A percentile compares a stretch with the other conserved stretches of the same genome.
Evolutionary conservation across 2,888 invertebrate species (phyloP).

Genomic region (Hydroisotoma schaefferi): DNA sequence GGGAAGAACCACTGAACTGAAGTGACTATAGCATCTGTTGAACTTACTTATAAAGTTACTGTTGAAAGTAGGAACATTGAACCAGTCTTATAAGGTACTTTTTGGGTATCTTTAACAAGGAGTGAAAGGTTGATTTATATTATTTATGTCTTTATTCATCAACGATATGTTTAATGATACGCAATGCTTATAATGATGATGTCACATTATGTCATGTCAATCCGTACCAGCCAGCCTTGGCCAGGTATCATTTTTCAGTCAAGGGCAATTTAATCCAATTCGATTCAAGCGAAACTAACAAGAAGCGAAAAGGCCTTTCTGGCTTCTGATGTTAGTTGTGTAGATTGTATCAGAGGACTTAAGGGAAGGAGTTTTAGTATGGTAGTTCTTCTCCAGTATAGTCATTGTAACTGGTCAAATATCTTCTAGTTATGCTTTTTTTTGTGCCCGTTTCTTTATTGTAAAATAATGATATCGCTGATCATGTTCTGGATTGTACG

Average conservation of each 20-base stretch:
- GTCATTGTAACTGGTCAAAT: too few species aligned
- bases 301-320: slow-evolving; percentile 4
- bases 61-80: neutral
- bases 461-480: too few species aligned
- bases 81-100: neutral
- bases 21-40: neutral
- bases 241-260: slow-evolving; percentile 13
- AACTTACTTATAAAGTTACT: neutral
- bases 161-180: slow-evolving; percentile 1
- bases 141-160: neutral
- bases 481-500: too few species aligned
- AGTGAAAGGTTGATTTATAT: neutral
- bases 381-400: too few species aligned
- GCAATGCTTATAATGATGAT: slow-evolving; percentile 11
- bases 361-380: too few species aligned
- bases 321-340: too few species aligned
- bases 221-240: too few species aligned
- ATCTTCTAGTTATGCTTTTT: too few species aligned
- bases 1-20: neutral
- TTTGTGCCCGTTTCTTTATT: too few species aligned
- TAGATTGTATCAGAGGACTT: too few species aligned
- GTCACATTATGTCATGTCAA: slow-evolving; percentile 14
- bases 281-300: neutral
- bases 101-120: neutral
- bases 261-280: slow-evolving; percentile 18